Evolutionary conservation across 2,113 vertebrate genomes (phyloP), one percentile per base, ranked within the genome.

Genomic region (Tangachromis dhanisi): DNA sequence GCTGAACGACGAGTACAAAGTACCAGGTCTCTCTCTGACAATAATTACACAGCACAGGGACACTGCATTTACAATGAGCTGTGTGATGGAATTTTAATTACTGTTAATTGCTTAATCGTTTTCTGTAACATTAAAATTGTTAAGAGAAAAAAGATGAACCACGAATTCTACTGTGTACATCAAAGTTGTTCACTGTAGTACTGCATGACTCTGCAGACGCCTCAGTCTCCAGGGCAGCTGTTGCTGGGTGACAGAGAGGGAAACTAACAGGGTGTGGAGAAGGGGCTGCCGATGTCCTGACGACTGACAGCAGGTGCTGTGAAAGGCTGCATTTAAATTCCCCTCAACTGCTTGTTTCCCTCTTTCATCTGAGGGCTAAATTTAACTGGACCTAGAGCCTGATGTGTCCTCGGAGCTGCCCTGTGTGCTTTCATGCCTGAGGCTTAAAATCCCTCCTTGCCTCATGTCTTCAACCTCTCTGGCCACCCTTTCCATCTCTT

Each of bases 241-340:
- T 95, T 96, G 88, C 93, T 6, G 80, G 84, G 87, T 93, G 92
- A 94, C 89, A 76, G 61, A 82, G 81, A 68, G 57, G 73, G 78
- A 88, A 87, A 86, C 76, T 87, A 86, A 55, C 54, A 54, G 89
- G 35, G 93, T 92, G 92, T 81, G 85, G 91, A 94, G 45, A 88
- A 54, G 83, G 24, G 57, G 61, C 79, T 71, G 66, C 83, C 80
- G 76, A 90, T 59, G 29, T 88, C 54, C 92, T 93, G 96, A 96
- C 38, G 81, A 86, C 61, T 93, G 89, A 84, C 84, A 95, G 93
- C 96, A 96, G 96, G 96, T 96, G 96, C 88, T 94, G 87, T 79
- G 24, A 91, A 93, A 83, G 82, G 92, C 94, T 85, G 79, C 86
- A 82, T 95, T 94, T 94, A 93, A 94, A 95, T 93, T 93, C 86